Conservation (phyloP, 1,140 invertebrate species). For the Meloidogyne chitwoodi region DNA sequence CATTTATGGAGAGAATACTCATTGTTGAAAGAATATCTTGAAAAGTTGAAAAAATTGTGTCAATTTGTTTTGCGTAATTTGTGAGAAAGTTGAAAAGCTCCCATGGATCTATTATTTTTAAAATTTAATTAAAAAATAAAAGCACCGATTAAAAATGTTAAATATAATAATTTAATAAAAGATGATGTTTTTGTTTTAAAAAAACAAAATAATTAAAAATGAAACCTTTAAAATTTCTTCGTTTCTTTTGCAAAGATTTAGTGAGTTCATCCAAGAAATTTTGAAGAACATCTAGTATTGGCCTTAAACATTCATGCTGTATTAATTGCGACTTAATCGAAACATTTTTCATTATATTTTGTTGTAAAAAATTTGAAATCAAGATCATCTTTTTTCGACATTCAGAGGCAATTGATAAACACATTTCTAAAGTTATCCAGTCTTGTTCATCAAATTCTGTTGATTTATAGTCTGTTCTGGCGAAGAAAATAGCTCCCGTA, state of each 20-base stretch:
- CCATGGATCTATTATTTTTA: neutral
- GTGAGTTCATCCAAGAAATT: neutral
- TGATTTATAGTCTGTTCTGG: neutral
- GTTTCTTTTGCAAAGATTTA: neutral
- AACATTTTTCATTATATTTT: neutral
- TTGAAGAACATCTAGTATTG: neutral
- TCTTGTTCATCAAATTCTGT: neutral
- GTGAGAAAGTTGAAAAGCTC: neutral
- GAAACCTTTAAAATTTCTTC: neutral
- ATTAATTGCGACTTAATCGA: neutral
- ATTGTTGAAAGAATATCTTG: neutral
- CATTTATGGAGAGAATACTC: neutral
- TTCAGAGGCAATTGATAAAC: neutral
- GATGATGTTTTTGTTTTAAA: too few relatives aligned
- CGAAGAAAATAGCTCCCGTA: neutral
- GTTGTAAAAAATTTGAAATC: neutral
- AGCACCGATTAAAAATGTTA: too few relatives aligned
- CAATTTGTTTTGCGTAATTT: neutral
- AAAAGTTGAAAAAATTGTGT: neutral
- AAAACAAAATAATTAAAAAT: neutral
- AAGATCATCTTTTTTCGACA: neutral
- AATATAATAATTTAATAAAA: too few relatives aligned
- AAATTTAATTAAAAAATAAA: neutral
- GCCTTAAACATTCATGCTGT: neutral
- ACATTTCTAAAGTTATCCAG: neutral